Evolutionary conservation across 2,113 vertebrate species (phyloP).

Genomic region (Tyto alba): DNA sequence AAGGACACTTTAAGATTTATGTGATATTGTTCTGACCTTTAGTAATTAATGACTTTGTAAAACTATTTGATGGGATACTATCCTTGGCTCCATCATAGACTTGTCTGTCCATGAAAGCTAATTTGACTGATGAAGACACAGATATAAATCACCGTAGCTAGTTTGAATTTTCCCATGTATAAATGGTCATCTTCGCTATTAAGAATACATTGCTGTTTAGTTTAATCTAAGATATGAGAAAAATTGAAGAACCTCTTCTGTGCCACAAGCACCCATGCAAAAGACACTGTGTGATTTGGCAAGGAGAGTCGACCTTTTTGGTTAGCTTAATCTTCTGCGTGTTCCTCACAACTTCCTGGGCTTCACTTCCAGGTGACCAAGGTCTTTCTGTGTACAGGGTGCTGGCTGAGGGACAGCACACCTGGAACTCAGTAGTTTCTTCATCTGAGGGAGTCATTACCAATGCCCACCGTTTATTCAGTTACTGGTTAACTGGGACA

Average conservation of each 20-base stretch:
- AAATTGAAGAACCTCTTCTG: not conserved
- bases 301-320: not conserved
- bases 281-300: not conserved
- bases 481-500: not conserved
- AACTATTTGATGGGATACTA: not conserved
- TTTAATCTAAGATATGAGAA: not conserved
- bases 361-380: not conserved
- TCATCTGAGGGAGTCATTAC: not conserved
- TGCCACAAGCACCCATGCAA: rapidly evolving
- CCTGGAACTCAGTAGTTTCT: not conserved
- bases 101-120: not conserved
- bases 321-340: not conserved
- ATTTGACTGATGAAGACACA: not conserved
- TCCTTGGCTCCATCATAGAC: not conserved
- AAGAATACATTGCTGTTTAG: not conserved
- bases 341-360: not conserved
- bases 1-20: not conserved
- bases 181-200: not conserved
- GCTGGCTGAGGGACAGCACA: not conserved
- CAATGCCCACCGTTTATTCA: not conserved
- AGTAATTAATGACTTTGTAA: not conserved
- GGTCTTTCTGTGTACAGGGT: not conserved
- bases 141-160: not conserved
- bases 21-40: not conserved
- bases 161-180: not conserved